A percentile compares a stretch with the other conserved stretches of the same genome.
phyloP scores from a whole-genome alignment of 2,888 invertebrate species.

The Girardia tigrina region DNA sequence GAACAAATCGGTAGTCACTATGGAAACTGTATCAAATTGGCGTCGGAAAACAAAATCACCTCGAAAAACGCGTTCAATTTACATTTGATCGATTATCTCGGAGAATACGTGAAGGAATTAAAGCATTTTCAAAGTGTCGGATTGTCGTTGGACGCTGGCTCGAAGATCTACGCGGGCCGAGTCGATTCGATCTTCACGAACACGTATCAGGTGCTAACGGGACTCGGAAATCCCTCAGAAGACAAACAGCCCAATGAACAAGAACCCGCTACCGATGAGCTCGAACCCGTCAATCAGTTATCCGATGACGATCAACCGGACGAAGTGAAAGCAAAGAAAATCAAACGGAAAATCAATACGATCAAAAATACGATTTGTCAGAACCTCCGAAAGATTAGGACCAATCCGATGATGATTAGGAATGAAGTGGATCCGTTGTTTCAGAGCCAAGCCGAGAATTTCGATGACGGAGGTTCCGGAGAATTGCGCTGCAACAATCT shows the following conservation, averaged over 20 bases:
- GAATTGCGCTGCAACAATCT: conserved; percentile 47
- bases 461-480: conserved; percentile 51
- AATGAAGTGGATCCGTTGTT: conserved; percentile 51
- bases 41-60: conserved; percentile 61
- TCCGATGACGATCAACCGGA: conserved; percentile 25
- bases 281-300: background rate
- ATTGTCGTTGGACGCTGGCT: conserved; percentile 70
- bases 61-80: conserved; percentile 75
- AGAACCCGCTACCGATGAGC: conserved; percentile 7
- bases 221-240: conserved; percentile 34
- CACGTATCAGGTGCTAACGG: conserved; percentile 59
- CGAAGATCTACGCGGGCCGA: conserved; percentile 70
- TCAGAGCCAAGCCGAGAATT: conserved; percentile 49
- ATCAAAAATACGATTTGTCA: conserved; percentile 27
- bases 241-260: conserved; percentile 24
- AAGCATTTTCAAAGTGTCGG: conserved; percentile 59
- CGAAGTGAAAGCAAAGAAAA: background rate
- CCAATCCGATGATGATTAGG: background rate
- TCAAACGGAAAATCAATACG: conserved; percentile 17
- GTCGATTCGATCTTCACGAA: conserved; percentile 72
- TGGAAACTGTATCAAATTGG: conserved; percentile 37
- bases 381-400: conserved; percentile 31
- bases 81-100: conserved; percentile 64
- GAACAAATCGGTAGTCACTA: conserved; percentile 36
- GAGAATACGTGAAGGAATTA: background rate